Percentiles rank a stretch among this genome's conserved stretches.
phyloP scores from a whole-genome alignment of 2,797 vertebrate genomes.

The Euphonia xanthogaster region DNA sequence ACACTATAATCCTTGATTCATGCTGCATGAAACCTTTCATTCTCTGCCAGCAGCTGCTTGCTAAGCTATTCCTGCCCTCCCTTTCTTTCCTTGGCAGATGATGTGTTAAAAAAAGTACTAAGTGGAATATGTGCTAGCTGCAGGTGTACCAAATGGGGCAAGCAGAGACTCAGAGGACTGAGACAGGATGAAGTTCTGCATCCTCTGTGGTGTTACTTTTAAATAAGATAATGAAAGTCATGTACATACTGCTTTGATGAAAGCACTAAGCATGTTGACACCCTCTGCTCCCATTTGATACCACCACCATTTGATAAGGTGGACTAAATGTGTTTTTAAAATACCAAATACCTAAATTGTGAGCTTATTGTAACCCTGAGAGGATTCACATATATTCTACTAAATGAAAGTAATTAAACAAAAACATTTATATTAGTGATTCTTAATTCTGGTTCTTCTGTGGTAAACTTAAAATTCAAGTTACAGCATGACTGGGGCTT shows the following conservation, averaged over 20 bases:
- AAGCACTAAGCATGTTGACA: neutral
- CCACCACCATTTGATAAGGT: neutral
- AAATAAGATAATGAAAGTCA: constrained; percentile 17
- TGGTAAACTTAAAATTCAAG: neutral
- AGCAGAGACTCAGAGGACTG: constrained; percentile 13
- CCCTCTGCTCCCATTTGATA: neutral
- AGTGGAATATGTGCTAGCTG: constrained; percentile 33
- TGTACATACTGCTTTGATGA: neutral
- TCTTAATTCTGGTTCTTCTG: neutral
- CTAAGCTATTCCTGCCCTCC: constrained; percentile 13
- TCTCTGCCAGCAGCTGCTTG: constrained; percentile 67
- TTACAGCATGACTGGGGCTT: neutral
- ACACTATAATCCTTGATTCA: constrained; percentile 58
- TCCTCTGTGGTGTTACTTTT: neutral
- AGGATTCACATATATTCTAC: neutral
- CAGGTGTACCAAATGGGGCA: constrained; percentile 61
- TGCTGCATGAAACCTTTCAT: constrained; percentile 61
- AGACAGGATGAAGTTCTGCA: constrained; percentile 10
- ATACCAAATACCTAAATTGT: neutral
- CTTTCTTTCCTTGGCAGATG: constrained; percentile 56
- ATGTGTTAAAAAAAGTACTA: constrained; percentile 67
- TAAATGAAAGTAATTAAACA: neutral
- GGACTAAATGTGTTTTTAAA: neutral
- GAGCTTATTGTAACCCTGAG: neutral
- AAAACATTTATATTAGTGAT: neutral